Evolutionary conservation across 2,113 vertebrate species (phyloP).

Genomic region (Silurus meridionalis): DNA sequence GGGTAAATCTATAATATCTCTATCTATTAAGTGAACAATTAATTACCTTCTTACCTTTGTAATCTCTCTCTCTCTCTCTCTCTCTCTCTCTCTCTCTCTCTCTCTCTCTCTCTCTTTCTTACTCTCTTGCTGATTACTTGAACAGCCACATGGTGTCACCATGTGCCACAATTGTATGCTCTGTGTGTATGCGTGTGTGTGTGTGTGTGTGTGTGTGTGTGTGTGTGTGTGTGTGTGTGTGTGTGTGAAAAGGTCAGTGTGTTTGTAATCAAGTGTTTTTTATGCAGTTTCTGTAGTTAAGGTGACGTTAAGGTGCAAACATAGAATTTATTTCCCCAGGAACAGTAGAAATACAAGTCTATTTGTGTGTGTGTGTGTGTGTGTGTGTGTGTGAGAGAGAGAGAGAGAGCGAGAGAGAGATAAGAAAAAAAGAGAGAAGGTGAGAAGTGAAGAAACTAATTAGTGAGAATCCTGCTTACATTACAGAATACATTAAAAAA

Average conservation of each 20-base stretch:
- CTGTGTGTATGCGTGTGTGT: background rate
- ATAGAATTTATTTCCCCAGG: too few species aligned
- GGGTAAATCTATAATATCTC: too few species aligned
- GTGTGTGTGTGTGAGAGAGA: background rate
- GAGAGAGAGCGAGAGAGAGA: too few species aligned
- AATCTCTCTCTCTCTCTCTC: too few species aligned
- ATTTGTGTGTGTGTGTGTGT: slow-evolving; percentile 4
- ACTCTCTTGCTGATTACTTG: background rate
- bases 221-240: background rate
- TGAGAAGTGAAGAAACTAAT: background rate
- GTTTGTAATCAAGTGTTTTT: too few species aligned
- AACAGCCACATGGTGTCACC: slow-evolving; percentile 60
- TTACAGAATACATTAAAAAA: background rate
- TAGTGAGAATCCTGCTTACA: background rate
- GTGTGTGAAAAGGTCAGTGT: background rate
- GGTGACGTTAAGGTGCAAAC: too few species aligned
- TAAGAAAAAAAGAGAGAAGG: background rate
- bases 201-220: background rate
- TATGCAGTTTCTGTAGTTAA: too few species aligned
- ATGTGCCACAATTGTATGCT: slow-evolving; percentile 18
- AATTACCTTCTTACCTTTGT: too few species aligned
- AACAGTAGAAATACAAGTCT: too few species aligned
- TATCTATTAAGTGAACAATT: too few species aligned
- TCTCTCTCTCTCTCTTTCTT: too few species aligned
- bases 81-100: too few species aligned